Evolutionary conservation across 2,888 invertebrate genomes (phyloP), one percentile per base, ranked within the genome.

Genomic region (Chaitophorus viminalis): DNA sequence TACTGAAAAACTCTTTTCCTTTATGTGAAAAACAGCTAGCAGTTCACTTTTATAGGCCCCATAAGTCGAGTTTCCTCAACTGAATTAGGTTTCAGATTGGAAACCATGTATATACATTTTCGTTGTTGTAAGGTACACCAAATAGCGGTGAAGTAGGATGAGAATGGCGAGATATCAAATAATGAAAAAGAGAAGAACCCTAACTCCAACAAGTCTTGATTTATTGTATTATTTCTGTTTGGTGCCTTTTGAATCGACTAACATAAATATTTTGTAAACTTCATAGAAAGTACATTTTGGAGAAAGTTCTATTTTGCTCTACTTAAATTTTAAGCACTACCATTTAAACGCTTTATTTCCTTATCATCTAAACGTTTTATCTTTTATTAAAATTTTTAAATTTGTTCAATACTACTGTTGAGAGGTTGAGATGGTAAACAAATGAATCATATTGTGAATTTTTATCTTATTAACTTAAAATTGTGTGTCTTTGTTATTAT

Each of bases 41-140:
- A 86, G 79, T 86, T 86, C 79, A 86, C 79, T 86, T 86, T 86
- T 79, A 86, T 86, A 72, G 86, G 36, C 72, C 52, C 86, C 86
- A 86, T 79, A 86, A 86, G 86, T 79, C 54, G 86, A 72, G 31
- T 60, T 78, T 79, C n/a, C 39, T 79, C 60, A 72, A 29, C 36
- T 74, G 79, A 86, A 86, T 86, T 86, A 79, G 79, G 72, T 86
- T 86, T 86, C 70, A 21, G 78, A 86, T 86, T 78, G 86, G 86
- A 79, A 78, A 86, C 72, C 72, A 60, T 72, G 39, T 29, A 52
- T 52, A 79, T 39, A 74, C 70, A 60, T 39, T 31, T 79, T 54
- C 31, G 79, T 78, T 79, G 78, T 79, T 33, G 78, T 29, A 9
- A 29, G 29, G 29, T 1, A 74, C 39, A 60, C 54, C 18, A 65